phyloP scores from a whole-genome alignment of 2,797 vertebrate genomes.

The Pangasius djambal region DNA sequence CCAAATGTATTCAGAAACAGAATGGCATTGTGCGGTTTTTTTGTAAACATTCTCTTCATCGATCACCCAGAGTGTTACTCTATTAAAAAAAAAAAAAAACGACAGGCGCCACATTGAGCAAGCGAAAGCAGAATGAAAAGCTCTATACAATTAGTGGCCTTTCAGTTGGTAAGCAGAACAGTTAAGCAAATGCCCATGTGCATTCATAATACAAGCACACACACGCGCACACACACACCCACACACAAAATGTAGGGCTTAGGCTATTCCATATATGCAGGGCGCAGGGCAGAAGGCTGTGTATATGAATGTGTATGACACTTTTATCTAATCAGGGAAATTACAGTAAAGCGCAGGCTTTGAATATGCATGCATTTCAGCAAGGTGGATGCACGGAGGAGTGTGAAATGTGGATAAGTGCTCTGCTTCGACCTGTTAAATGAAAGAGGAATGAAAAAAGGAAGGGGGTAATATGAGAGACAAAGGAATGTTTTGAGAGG shows the following conservation, averaged over 20 bases:
- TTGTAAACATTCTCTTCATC: conserved; percentile 46
- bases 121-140: conserved; percentile 37
- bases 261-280: conserved; percentile 36
- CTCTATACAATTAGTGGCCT: conserved; percentile 36
- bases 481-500: conserved; percentile 69
- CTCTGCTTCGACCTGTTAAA: conserved; percentile 2
- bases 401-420: conserved; percentile 28
- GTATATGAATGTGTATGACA: conserved; percentile 52
- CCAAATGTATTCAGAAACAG: conserved; percentile 27
- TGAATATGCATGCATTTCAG: conserved; percentile 62
- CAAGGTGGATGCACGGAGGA: neutral
- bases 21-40: conserved; percentile 49
- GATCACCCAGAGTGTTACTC: conserved; percentile 48
- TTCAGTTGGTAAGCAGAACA: conserved; percentile 47
- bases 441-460: conserved; percentile 15
- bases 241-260: conserved; percentile 46
- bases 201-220: conserved; percentile 41
- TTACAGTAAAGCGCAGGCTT: conserved; percentile 63
- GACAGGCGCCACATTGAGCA: conserved; percentile 29
- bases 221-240: neutral
- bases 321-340: conserved; percentile 66
- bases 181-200: conserved; percentile 45
- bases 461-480: conserved; percentile 42
- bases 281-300: conserved; percentile 1
- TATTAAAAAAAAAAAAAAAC: conserved; percentile 57